These are phyloP conservation scores for Condylura cristata DNA, from an alignment of 2,113 vertebrate species.

Conservation along the genomic window DNA sequence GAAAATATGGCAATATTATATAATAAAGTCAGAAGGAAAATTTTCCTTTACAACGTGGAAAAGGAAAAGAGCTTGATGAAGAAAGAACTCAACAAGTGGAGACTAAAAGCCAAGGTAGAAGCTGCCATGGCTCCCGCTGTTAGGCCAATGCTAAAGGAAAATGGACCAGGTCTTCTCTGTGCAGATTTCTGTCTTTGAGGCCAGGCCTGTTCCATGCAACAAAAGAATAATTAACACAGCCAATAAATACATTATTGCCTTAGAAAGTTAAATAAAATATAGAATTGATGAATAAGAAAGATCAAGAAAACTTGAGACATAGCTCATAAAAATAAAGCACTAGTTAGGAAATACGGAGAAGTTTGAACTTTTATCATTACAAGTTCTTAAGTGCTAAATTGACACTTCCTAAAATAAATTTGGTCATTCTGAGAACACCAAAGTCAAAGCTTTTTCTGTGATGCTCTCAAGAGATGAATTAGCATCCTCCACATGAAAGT, in stretches of 20 bases:
- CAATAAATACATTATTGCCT: not conserved
- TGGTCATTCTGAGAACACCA: not conserved
- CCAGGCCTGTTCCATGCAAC: not conserved
- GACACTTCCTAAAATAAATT: not conserved
- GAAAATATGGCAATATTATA: not conserved
- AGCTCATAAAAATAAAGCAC: not conserved
- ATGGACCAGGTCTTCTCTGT: not conserved
- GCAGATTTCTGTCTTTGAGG: not conserved
- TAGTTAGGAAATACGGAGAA: not conserved
- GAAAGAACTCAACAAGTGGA: not conserved
- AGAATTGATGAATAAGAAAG: not conserved
- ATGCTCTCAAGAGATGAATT: not conserved
- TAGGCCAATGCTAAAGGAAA: not conserved
- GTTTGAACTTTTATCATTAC: not conserved
- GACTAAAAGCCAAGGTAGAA: not conserved
- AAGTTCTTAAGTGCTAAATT: not conserved
- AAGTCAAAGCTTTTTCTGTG: not conserved
- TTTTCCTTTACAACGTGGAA: not conserved
- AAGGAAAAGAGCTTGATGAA: not conserved
- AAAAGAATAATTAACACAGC: not conserved
- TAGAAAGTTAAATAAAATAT: not conserved
- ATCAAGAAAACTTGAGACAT: not conserved
- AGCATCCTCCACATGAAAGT: not conserved
- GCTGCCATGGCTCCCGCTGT: accelerated
- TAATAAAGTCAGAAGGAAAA: not conserved